Evolutionary conservation across 2,113 vertebrate species (phyloP).

Genomic region (Ammodytes dubius): DNA sequence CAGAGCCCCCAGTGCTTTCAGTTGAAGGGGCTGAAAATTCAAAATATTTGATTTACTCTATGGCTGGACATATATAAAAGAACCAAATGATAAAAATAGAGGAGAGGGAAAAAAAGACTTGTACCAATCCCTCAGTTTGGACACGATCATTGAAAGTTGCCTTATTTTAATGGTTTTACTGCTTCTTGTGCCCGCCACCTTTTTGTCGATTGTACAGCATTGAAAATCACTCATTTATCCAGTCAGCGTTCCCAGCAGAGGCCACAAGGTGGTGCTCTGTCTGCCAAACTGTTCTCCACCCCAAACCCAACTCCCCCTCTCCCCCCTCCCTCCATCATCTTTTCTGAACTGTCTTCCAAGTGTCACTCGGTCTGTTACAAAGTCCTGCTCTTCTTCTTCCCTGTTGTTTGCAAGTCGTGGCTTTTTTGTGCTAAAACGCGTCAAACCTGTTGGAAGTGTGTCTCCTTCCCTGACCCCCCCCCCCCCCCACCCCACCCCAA

Average conservation of each 20-base stretch:
- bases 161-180: conserved; percentile 84
- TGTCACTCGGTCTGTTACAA: conserved; percentile 80
- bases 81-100: conserved; percentile 61
- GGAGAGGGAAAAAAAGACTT: conserved; percentile 38
- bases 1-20: conserved; percentile 19
- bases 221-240: conserved; percentile 47
- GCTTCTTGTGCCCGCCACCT: conserved; percentile 76
- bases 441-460: conserved; percentile 30
- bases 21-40: conserved; percentile 24
- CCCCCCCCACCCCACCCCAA: fast-evolving
- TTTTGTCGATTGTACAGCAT: conserved; percentile 75
- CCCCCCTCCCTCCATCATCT: neutral
- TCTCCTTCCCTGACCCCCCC: fast-evolving
- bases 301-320: too few species aligned
- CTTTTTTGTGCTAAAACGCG: conserved; percentile 65
- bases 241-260: conserved; percentile 36
- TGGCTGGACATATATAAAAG: conserved; percentile 57
- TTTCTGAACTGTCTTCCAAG: conserved; percentile 76
- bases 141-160: conserved; percentile 82
- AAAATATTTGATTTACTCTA: conserved; percentile 68
- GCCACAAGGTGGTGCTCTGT: conserved; percentile 40
- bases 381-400: conserved; percentile 47
- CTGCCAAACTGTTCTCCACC: conserved; percentile 39
- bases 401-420: conserved; percentile 62
- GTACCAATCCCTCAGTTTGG: conserved; percentile 57